Percentiles rank a stretch among this genome's conserved stretches.
phyloP scores from a whole-genome alignment of 2,797 vertebrate genomes.

The Bryconaethiops microstoma region DNA sequence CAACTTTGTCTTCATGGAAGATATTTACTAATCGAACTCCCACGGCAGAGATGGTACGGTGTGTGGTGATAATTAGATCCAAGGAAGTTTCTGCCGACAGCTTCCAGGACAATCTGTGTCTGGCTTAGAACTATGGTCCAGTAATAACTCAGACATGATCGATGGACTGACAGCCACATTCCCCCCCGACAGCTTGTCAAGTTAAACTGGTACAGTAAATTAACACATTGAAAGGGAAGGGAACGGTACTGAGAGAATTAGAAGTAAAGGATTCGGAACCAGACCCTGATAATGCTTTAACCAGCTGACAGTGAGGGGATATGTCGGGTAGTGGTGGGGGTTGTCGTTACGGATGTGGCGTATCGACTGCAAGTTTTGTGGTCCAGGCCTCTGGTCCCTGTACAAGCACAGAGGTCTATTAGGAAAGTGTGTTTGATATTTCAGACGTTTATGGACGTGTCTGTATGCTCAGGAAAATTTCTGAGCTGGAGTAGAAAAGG shows the following conservation, averaged over 20 bases:
- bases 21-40: constrained; percentile 17
- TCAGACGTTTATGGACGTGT: constrained; percentile 62
- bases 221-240: constrained; percentile 46
- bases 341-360: constrained; percentile 53
- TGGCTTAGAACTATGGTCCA: neutral
- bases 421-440: constrained; percentile 64
- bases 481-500: neutral
- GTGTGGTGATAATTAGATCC: constrained; percentile 4
- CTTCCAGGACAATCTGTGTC: neutral
- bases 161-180: constrained; percentile 42
- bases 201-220: constrained; percentile 50
- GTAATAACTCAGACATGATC: constrained; percentile 19
- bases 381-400: constrained; percentile 53
- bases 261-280: constrained; percentile 44
- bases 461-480: constrained; percentile 48
- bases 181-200: constrained; percentile 49
- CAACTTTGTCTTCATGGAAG: constrained; percentile 22
- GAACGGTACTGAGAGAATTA: neutral
- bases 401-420: constrained; percentile 60
- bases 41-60: neutral
- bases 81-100: neutral
- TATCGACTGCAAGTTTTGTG: constrained; percentile 44
- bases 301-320: constrained; percentile 51
- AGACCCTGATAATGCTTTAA: constrained; percentile 61
- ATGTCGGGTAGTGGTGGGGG: neutral